These are phyloP conservation scores for Sylvilagus floridanus DNA, from an alignment of 2,797 vertebrate species.

Conservation along the genomic window DNA sequence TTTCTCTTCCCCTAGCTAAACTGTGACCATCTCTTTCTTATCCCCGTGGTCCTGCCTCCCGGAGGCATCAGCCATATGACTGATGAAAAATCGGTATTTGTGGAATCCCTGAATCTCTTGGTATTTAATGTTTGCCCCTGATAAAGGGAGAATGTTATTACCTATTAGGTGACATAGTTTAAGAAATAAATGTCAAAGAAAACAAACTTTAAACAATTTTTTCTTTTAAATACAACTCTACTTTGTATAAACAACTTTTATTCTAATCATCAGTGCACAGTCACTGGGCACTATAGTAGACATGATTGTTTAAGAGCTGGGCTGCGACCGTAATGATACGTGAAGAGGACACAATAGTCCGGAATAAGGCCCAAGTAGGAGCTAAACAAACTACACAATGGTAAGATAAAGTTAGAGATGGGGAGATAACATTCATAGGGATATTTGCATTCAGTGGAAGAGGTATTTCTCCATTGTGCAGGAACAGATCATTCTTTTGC, in stretches of 20 bases:
- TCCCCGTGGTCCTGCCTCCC: not conserved
- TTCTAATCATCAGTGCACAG: not conserved
- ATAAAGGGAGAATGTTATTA: not conserved
- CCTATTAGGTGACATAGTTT: not conserved
- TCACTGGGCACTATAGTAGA: not conserved
- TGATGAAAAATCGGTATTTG: not conserved
- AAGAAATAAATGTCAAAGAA: not conserved
- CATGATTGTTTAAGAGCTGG: conserved; percentile 66
- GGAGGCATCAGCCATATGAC: not conserved
- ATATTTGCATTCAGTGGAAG: not conserved
- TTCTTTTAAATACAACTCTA: conserved; percentile 22
- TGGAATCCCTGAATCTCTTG: not conserved
- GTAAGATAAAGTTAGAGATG: conserved; percentile 18
- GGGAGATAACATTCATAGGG: conserved; percentile 28
- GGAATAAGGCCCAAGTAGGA: not conserved
- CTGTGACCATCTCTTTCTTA: not conserved
- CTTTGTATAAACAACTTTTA: conserved; percentile 4
- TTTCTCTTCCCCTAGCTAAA: not conserved
- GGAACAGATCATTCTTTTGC: not conserved
- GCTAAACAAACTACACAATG: conserved; percentile 68
- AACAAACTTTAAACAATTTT: not conserved
- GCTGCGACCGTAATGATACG: conserved; percentile 35
- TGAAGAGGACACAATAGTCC: conserved; percentile 54
- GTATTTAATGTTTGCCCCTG: not conserved
- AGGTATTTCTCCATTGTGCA: conserved; percentile 34